Evolutionary conservation across 2,113 vertebrate genomes (phyloP), one percentile per base, ranked within the genome.

Genomic region (Naja naja): DNA sequence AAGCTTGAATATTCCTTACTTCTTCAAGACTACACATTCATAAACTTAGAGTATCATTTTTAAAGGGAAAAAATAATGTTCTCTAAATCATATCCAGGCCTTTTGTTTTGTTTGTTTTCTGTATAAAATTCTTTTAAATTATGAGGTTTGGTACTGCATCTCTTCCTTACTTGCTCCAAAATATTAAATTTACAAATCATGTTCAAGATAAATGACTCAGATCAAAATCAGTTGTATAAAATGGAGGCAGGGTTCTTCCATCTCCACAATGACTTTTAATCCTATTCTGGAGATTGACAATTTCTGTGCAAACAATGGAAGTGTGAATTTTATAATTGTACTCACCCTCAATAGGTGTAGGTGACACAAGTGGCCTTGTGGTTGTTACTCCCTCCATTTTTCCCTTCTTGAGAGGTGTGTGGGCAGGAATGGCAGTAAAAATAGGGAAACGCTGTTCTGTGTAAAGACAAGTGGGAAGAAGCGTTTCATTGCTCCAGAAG

Each of bases 371-470:
- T 39, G 89, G 89, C 34, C 45, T 53, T 43, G n/a, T 22, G 6
- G 89, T 43, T 10, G n/a, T 30, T 53, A 14, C 81, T 90, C 55
- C 34, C 5, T 90, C 74, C n/a, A 87, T 60, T 43, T 93, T 53
- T 23, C 23, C 47, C n/a, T 34, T 86, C 45, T n/a, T 87, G 45
- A 43, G 58, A 90, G 45, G 30, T 53, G 55, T 60, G 23, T 58
- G 81, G 53, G 81, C 9, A 27, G 92, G 56, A 34, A 64, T 60
- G 22, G 89, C 45, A 3, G 89, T 90, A 6, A 93, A 87, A 60
- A 89, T 89, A 87, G 47, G 30, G 6, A 90, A 90, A 25, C 25
- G 92, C n/a, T 93, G 88, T n/a, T 34, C 92, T 93, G 92, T 52
- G 8, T 87, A 89, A 25, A 39, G 16, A 89, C 39, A 89, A 87